Base-by-base conservation (phyloP, 2,888 invertebrate species). In the Drosophila fungiperda region DNA sequence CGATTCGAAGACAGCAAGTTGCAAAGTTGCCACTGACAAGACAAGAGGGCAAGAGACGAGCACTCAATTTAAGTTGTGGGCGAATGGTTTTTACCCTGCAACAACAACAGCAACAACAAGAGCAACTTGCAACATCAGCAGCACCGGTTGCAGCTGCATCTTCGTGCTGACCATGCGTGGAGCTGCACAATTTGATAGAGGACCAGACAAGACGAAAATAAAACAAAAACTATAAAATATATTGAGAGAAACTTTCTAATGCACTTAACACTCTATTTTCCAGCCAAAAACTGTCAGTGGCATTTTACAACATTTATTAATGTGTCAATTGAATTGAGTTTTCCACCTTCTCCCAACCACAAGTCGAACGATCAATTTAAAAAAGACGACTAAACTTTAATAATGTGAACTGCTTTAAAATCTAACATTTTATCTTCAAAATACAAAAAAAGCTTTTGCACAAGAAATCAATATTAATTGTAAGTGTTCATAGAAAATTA, bases 41-140 rank as follows among this genome's bases (percentile, higher is more conserved):
- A 54, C n/a, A 20, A 50, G 33, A 4, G 38, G 32, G 32, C 23
- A 29, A 32, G 29, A 49, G 62, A 54, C 61, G 53, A 63, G 82
- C 82, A 84, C 89, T 86, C 89, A 86, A 86, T 86, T 86, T 86
- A 82, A 89, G 89, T 89, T 84, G 87, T 61, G 70, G 82, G 62
- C 68, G 55, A 73, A 72, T 61, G 71, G 71, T 69, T 66, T 80
- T 62, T 26, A 23, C 9, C 55, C 52, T 48, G 49, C 55, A 58
- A 7, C 42, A 45, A 20, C 20, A 20, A 9, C 42, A 42, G 7
- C 38, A 38, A 3, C 42, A 7, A 20, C 20, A 20, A 9, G 20
- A 42, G 7, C 38, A 38, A 3, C 42, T 3, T 26, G 20, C 42
- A 42, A 15, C 38, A 38, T 3, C 42, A 12, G 3, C 42, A 12